Base-by-base conservation (phyloP, 2,797 vertebrate genomes). In the Myotis pilosus region DNA sequence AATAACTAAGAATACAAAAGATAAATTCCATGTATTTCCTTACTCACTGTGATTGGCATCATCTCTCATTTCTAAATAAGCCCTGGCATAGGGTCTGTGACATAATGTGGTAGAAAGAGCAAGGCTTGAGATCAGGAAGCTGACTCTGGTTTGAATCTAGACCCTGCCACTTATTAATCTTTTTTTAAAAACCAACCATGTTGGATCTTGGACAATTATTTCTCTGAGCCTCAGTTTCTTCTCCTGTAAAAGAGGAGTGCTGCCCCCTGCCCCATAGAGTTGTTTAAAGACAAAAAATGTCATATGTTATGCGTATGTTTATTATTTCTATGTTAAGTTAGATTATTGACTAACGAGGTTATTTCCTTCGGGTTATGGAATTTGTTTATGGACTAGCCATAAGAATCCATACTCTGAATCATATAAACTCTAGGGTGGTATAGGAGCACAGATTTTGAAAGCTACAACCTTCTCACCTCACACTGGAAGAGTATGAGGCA, bases 1-100 rank as follows among this genome's bases (percentile, higher is more conserved):
- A 72, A 57, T 22, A 64, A 71, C 69, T 90, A 62, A 84, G 57
- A 60, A 36, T 1, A 82, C 36, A 60, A 89, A 83, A 69, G 83
- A 60, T 64, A 74, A 30, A 84, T 57, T 84, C 38, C 66, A 75
- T 51, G 8, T 41, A 66, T 88, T 82, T 91, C n/a, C 62, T 38
- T 76, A 47, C 13, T 92, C 33, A 41, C 30, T 68, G 38, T 44
- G 55, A 85, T 36, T 62, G 74, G 10, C 55, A 71, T 60, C 17
- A 25, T 84, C 60, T 83, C 57, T 88, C n/a, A 72, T 86, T 94
- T 87, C 47, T 84, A 84, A 72, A 60, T 12, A 60, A 96, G 44
- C 7, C 8, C n/a, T 38, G 69, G 53, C 20, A 33, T 11, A 92
- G 36, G 13, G 38, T 74, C 75, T 76, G 57, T 66, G 51, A 68